Conservation (phyloP, 1,140 invertebrate genomes). For the Apis mellifera region Amel_HAv3.1 CM009945.2:7464001-7464500, state of each 20-base stretch:
- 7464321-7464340: slow-evolving; percentile 65
- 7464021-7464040: slow-evolving; percentile 35
- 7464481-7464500: not conserved
- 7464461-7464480: not conserved
- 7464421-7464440: slow-evolving; percentile 1
- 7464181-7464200: slow-evolving; percentile 30
- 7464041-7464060: slow-evolving; percentile 10
- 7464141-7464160: slow-evolving; percentile 50
- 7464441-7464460: not conserved
- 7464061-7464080: slow-evolving; percentile 16
- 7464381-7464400: slow-evolving; percentile 36
- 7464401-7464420: not conserved
- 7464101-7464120: slow-evolving; percentile 59
- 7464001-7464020: slow-evolving; percentile 3
- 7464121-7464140: slow-evolving; percentile 55
- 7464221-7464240: slow-evolving; percentile 48
- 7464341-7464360: slow-evolving; percentile 60
- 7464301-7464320: slow-evolving; percentile 63
- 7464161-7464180: slow-evolving; percentile 43
- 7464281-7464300: slow-evolving; percentile 40
- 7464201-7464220: slow-evolving; percentile 33
- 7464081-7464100: slow-evolving; percentile 5
- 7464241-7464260: slow-evolving; percentile 31
- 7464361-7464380: slow-evolving; percentile 53
- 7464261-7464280: slow-evolving; percentile 24